Conservation (phyloP, 2,888 invertebrate genomes). For the Electrophaes corylata region DNA sequence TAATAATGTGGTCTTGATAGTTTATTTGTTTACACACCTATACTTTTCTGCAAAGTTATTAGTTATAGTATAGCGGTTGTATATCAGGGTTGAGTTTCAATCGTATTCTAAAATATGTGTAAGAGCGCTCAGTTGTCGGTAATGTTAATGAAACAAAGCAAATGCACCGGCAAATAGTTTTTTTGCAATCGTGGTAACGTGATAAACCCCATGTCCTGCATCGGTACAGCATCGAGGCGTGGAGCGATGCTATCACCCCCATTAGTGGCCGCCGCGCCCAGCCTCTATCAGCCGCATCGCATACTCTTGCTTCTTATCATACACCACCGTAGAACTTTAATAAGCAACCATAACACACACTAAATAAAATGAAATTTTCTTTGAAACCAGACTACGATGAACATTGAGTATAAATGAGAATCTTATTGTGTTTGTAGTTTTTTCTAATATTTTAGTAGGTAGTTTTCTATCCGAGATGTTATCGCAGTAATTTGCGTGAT, state of each 20-base stretch:
- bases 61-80: too few relatives aligned
- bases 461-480: conserved; percentile 56
- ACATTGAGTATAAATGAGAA: conserved; percentile 45
- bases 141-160: background rate
- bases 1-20: too few relatives aligned
- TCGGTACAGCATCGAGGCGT: conserved; percentile 58
- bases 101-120: too few relatives aligned
- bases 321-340: conserved; percentile 48
- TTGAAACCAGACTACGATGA: conserved; percentile 31
- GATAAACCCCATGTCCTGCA: conserved; percentile 30
- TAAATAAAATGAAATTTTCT: conserved; percentile 41
- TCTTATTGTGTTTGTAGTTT: conserved; percentile 54
- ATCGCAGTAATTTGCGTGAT: conserved; percentile 77
- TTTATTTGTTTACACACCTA: too few relatives aligned
- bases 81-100: too few relatives aligned
- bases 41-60: too few relatives aligned
- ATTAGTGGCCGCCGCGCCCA: conserved; percentile 79
- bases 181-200: conserved; percentile 31
- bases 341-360: conserved; percentile 37
- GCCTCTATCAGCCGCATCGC: conserved; percentile 73
- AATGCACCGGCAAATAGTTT: conserved; percentile 28
- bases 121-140: background rate
- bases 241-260: conserved; percentile 78
- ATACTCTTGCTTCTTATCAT: conserved; percentile 49
- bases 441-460: conserved; percentile 59